Evolutionary conservation across 2,113 vertebrate genomes (phyloP).

Genomic region (Cacatua alba): DNA sequence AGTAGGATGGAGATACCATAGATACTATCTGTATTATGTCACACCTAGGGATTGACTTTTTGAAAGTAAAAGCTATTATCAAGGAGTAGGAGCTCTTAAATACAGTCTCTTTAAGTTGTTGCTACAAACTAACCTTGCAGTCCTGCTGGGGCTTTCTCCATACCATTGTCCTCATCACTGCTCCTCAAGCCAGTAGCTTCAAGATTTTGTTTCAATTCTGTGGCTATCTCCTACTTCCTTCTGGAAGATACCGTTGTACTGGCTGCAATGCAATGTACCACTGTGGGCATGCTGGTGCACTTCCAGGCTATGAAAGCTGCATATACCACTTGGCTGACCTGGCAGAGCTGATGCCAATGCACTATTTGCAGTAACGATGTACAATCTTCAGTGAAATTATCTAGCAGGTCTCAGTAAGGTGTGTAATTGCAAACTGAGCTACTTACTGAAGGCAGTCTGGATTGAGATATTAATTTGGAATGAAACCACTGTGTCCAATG

Average conservation of each 20-base stretch:
- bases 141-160: neutral
- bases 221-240: neutral
- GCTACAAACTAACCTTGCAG: neutral
- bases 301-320: neutral
- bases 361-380: neutral
- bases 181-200: neutral
- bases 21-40: neutral
- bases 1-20: rapidly evolving
- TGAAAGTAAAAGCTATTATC: neutral
- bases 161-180: neutral
- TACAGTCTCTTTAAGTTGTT: neutral
- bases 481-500: neutral
- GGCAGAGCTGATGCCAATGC: neutral
- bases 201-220: neutral
- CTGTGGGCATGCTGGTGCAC: neutral
- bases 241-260: neutral
- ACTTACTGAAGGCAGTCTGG: neutral
- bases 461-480: neutral
- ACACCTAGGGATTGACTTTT: neutral
- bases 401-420: neutral
- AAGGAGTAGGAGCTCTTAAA: neutral
- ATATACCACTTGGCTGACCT: neutral
- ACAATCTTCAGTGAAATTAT: neutral
- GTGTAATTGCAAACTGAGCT: neutral
- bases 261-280: neutral